Evolutionary conservation across 2,113 vertebrate species (phyloP).

Genomic region (Colaptes auratus): DNA sequence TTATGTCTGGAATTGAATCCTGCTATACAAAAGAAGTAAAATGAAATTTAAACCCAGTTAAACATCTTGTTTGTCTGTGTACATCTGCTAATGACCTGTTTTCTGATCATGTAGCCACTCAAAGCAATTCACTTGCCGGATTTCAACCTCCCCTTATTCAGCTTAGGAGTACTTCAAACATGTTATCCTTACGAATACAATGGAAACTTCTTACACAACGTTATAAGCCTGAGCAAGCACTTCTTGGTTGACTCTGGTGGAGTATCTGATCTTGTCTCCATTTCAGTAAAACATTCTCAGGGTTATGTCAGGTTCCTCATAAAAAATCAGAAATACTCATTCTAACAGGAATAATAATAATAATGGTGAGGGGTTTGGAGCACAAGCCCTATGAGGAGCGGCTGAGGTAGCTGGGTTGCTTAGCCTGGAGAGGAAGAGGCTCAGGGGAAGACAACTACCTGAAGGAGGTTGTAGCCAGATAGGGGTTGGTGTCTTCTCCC

Average conservation of each 20-base stretch:
- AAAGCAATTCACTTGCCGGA: neutral
- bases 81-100: neutral
- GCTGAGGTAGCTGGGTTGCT: too few relatives aligned
- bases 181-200: neutral
- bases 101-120: neutral
- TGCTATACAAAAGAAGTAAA: neutral
- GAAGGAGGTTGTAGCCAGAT: too few relatives aligned
- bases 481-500: too few relatives aligned
- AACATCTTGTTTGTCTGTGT: neutral
- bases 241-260: neutral
- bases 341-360: neutral
- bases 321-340: neutral
- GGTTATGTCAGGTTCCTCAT: rapidly evolving
- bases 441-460: too few relatives aligned
- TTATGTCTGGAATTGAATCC: neutral
- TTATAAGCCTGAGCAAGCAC: neutral
- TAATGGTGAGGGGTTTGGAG: too few relatives aligned
- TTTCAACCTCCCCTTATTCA: neutral
- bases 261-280: neutral
- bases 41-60: neutral
- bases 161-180: neutral
- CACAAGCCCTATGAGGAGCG: too few relatives aligned
- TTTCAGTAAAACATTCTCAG: neutral
- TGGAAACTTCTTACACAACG: neutral
- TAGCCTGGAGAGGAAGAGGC: too few relatives aligned